Evolutionary conservation across 2,888 invertebrate genomes (phyloP), one percentile per base, ranked within the genome.

Genomic region (Mesoligia furuncula): DNA sequence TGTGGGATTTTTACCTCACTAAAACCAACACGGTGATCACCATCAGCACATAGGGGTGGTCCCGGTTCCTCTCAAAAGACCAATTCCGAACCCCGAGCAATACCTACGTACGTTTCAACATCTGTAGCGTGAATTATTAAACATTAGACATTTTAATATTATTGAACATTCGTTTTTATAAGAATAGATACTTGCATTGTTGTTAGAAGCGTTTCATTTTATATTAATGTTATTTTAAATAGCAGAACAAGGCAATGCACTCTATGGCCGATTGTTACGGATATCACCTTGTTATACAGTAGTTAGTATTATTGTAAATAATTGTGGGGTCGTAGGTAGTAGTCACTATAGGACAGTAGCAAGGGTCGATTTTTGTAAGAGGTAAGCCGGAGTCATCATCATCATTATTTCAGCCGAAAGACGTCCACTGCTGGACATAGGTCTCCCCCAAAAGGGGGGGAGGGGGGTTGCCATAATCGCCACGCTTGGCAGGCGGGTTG

Each of bases 171-270:
- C 8, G 54, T 57, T 73, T 59, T 27, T 61, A 39, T 7, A 20
- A 61, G 2, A 59, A 39, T 20, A 39, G 27, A 27, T 42, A 36
- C 3, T 36, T 69, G 6, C 20, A 36, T 74, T 75, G 61, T 61
- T 24, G 27, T 7, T 27, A 11, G 24, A 48, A 36, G 9, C 36
- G 20, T 74, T 73, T 66, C n/a, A 8, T 31, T 59, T 73, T 13
- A 8, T 24, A 20, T 36, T 48, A 54, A 54, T 66, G 51, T 11
- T 59, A 27, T 65, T 69, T 66, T 61, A 67, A 70, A 66, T 77
- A 61, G 36, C 54, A 27, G 13, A 39, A 42, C 36, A 73, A 62
- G 48, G 24, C 20, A 57, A 57, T 57, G 78, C 31, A 70, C 65
- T 42, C 27, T n/a, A n/a, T 11, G 31, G 31, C 17, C 13, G 45